A percentile compares a stretch with the other conserved stretches of the same genome.
Conservation (phyloP, 2,797 vertebrate genomes). For the Gallinago stenura region DNA sequence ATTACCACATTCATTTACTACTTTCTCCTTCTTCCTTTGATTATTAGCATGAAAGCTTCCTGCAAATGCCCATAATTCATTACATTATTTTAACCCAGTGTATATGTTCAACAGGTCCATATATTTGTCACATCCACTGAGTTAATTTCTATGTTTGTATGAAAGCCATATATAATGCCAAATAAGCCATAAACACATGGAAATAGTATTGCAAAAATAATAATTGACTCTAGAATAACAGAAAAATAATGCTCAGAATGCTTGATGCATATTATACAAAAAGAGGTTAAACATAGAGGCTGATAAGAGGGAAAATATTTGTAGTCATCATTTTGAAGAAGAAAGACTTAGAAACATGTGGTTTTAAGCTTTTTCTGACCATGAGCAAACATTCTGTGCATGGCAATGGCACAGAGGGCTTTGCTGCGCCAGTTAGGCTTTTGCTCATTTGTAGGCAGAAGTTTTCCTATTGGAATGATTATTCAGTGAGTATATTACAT, state of each 20-base stretch:
- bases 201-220: neutral
- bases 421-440: neutral
- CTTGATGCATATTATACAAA: neutral
- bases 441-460: neutral
- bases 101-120: neutral
- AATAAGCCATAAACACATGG: neutral
- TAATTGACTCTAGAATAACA: neutral
- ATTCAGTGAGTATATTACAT: neutral
- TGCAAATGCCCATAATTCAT: neutral
- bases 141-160: neutral
- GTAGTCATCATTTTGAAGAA: neutral
- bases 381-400: neutral
- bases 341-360: neutral
- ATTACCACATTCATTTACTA: slow-evolving; percentile 59
- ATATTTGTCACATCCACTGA: neutral
- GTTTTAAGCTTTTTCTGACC: neutral
- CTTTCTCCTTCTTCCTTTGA: slow-evolving; percentile 33
- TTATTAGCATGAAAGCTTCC: slow-evolving; percentile 38
- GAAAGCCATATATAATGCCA: neutral
- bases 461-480: neutral
- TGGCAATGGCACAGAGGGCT: neutral
- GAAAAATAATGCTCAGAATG: neutral
- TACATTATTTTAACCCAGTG: slow-evolving; percentile 40
- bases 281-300: neutral
- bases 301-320: neutral